A percentile compares a stretch with the other conserved stretches of the same genome.
Conservation (phyloP, 2,888 invertebrate genomes). For the Rutpela maculata region DNA sequence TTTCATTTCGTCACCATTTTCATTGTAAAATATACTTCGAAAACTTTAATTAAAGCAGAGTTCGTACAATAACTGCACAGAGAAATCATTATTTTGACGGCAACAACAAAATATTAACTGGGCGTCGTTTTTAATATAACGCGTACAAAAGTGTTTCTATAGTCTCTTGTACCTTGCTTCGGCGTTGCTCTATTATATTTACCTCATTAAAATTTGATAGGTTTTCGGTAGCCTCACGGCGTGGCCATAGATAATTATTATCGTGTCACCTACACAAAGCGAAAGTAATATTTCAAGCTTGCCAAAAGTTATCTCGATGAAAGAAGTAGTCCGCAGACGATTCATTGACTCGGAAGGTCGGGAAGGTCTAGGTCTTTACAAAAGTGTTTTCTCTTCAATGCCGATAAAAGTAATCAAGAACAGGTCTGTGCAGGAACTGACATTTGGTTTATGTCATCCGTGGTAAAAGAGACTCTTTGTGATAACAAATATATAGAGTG, state of each 20-base stretch:
- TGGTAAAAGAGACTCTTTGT: neutral
- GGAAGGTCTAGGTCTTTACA: conserved; percentile 28
- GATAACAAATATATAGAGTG: no score
- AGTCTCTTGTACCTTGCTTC: neutral
- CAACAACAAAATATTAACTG: neutral
- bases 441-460: neutral
- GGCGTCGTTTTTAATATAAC: neutral
- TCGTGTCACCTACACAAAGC: conserved; percentile 15
- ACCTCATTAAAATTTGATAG: conserved; percentile 4
- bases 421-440: neutral
- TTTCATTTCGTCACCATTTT: neutral
- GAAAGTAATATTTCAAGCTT: conserved; percentile 18
- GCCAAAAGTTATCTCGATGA: neutral
- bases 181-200: neutral
- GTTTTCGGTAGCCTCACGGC: neutral
- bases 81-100: neutral
- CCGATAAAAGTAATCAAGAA: neutral
- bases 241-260: conserved; percentile 1
- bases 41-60: conserved; percentile 1
- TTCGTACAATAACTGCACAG: neutral
- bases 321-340: neutral
- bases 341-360: neutral
- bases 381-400: neutral
- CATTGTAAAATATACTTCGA: neutral
- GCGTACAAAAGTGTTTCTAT: neutral